Base-by-base conservation (phyloP, 2,888 invertebrate species). In the Cephus nigrinus region DNA sequence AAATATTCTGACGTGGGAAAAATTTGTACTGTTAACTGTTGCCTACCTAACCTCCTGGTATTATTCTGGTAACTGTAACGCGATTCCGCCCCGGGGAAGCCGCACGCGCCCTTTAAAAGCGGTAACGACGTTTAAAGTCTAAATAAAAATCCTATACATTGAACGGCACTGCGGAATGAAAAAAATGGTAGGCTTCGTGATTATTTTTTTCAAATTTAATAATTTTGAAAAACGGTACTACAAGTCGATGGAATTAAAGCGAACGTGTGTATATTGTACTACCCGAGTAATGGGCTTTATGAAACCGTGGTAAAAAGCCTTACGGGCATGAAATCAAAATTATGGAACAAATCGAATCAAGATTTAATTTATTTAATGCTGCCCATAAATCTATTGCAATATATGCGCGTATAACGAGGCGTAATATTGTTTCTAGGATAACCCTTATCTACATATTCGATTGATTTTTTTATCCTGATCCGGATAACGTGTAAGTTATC, bases 51-150 rank as follows among this genome's bases (percentile, higher is more conserved):
- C 78, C 73, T 55, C 76, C 76, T 75, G 75, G 78, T 68, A 76
- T 80, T 77, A 80, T 79, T 69, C 76, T 69, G 73, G 75, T 75
- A 79, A 78, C 73, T 69, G 80, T 79, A 79, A 76, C 78, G 76
- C 73, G 74, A 78, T 75, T 75, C 75, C 40, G 23, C 55, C 55
- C 55, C 9, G 55, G 23, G 55, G 55, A 23, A 55, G 9, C 15
- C 23, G 55, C 55, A 23, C 55, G 23, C 23, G 1, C 23, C 55
- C 55, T 23, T 55, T 23, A 23, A 23, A 55, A 23, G 23, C 23
- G 0, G 9, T 55, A 40, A 23, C 5, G 5, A 40, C 15, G 4
- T 23, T 40, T 23, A 15, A 23, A 15, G 1, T 40, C 5, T 40
- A 40, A 5, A 40, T 15, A 40, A 40, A 23, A 40, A 40, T 40